phyloP scores from a whole-genome alignment of 2,888 invertebrate genomes.

The Allolobophora icterica region DNA sequence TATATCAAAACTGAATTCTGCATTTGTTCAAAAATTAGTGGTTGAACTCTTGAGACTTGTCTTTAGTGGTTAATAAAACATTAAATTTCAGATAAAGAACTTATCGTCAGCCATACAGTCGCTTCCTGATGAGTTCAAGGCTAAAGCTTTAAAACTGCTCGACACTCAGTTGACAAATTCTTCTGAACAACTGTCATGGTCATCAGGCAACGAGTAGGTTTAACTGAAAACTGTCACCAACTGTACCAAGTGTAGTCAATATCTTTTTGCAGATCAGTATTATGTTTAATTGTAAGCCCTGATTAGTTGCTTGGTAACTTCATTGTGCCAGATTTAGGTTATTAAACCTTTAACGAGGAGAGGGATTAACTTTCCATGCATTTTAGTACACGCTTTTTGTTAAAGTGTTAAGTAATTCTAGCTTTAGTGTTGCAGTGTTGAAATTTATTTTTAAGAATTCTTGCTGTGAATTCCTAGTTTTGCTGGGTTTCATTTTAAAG shows the following conservation, averaged over 20 bases:
- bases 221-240: neutral
- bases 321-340: neutral
- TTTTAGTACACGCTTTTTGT: no score
- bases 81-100: conserved; percentile 28
- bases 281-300: no score
- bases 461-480: neutral
- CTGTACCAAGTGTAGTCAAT: neutral
- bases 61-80: neutral
- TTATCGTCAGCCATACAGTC: conserved; percentile 23
- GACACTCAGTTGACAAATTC: conserved; percentile 23
- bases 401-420: neutral
- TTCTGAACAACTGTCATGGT: neutral
- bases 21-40: neutral
- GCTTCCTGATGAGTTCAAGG: conserved; percentile 25
- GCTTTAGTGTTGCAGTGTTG: neutral
- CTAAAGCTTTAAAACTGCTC: conserved; percentile 31
- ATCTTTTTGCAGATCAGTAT: neutral
- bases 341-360: no score
- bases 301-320: neutral
- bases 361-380: no score
- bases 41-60: neutral
- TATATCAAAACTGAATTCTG: neutral
- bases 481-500: neutral
- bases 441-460: no score
- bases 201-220: neutral